Evolutionary conservation across 2,888 invertebrate genomes (phyloP).

Genomic region (Pseudeuparius sepicola): DNA sequence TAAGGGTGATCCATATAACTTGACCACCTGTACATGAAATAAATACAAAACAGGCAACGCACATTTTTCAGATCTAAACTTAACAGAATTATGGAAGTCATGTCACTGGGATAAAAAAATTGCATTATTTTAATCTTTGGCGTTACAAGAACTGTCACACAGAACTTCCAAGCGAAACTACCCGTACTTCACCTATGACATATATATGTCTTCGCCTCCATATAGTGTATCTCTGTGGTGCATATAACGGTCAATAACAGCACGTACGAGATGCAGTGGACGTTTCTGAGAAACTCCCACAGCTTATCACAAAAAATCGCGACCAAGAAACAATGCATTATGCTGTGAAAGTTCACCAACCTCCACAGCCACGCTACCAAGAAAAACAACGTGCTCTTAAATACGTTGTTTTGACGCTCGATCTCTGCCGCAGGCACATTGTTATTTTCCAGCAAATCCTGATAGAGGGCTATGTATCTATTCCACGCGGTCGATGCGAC

Average conservation of each 20-base stretch:
- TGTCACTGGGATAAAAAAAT: too few relatives aligned
- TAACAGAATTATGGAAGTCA: too few relatives aligned
- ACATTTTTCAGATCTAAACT: too few relatives aligned
- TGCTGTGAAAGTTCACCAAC: constrained; percentile 67
- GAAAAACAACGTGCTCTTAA: constrained; percentile 66
- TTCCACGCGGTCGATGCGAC: constrained; percentile 75
- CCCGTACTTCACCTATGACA: too few relatives aligned
- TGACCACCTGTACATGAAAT: too few relatives aligned
- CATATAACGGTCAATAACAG: constrained; percentile 56
- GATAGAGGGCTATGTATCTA: constrained; percentile 70
- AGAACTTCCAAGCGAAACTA: too few relatives aligned
- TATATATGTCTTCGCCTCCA: constrained; percentile 50
- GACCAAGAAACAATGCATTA: constrained; percentile 62
- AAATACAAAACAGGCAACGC: too few relatives aligned
- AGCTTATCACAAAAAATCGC: constrained; percentile 74
- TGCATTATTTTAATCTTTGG: too few relatives aligned
- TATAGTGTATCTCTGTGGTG: constrained; percentile 62
- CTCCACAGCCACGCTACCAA: constrained; percentile 66
- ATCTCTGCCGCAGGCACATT: constrained; percentile 44
- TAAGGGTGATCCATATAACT: too few relatives aligned
- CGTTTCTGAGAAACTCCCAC: constrained; percentile 62
- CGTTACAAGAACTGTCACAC: too few relatives aligned
- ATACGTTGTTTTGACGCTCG: constrained; percentile 47
- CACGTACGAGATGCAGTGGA: constrained; percentile 65
- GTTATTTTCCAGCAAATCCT: constrained; percentile 61